Base-by-base conservation (phyloP, 2,888 invertebrate genomes). In the Caenorhabditis sp. region DNA sequence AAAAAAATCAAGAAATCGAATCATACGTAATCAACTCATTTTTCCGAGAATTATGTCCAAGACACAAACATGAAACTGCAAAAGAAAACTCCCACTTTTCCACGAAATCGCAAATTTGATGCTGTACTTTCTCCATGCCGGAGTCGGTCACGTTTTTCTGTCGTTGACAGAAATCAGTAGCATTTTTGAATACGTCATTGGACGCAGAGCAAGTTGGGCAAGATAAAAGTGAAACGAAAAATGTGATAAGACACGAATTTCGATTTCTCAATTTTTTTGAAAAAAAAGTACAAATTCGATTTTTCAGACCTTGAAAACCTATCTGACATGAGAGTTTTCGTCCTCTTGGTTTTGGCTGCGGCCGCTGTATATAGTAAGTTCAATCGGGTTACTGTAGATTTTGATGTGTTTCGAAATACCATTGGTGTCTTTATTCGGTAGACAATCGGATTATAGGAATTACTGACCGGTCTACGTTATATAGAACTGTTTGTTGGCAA, bases 251-350 rank as follows among this genome's bases (percentile, higher is more conserved):
- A 55, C 21, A 26, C 55, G 23, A 55, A 26, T 24, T 24, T 55
- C 10, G n/a, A 23, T 51, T 50, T 50, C 4, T 50, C 50, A 12
- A 50, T 8, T 6, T 51, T 21, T 43, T 43, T 43, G 21, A 23
- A 19, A 51, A 21, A 8, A 51, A 51, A 23, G 19, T n/a, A 21
- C 4, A 8, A 21, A 2, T 10, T 51, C 21, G 5, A 8, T 51
- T 6, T 51, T 51, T n/a, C 65, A 70, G 69, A 66, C 61, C 17
- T n/a, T 57, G n/a, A 6, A 26, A 23, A 26, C 57, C 27, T n/a
- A 26, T 17, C n/a, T 8, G 14, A 43, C 14, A 43, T 43, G 51
- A 51, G 51, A 5, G 21, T 51, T 8, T 19, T 51, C 51, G 23
- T 51, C 8, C 21, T 51, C 23, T 51, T 23, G 17, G 51, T 12